Evolutionary conservation across 2,888 invertebrate species (phyloP), one percentile per base, ranked within the genome.

Genomic region (Stenurella melanura): DNA sequence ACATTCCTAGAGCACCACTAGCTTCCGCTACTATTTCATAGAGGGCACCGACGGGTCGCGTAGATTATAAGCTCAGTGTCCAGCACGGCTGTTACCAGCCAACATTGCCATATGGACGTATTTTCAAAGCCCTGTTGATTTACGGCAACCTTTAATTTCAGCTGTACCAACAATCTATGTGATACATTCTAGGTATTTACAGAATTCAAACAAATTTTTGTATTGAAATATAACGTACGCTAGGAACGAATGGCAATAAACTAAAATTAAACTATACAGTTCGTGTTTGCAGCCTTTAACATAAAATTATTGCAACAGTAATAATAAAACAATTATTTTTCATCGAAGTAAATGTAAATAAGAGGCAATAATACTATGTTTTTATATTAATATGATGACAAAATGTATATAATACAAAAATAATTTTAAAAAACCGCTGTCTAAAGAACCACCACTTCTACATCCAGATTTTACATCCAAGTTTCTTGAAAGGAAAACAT

Each of bases 1-100:
- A 57, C 34, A 61, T 70, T 54, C 73, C 66, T 75, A 64, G 74
- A 78, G 56, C 72, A 76, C 60, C 63, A 54, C 67, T 83, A 86
- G 85, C 84, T 88, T 86, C 79, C 81, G 84, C 87, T 86, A 85
- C 85, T 86, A 86, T 83, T 83, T 78, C 81, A 83, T 84, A 88
- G 88, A 86, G 83, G 88, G 88, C 87, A 82, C 76, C 74, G 78
- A 75, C 63, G 61, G 15, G 61, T 60, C 60, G 76, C 19, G 77
- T 73, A 77, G 81, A 77, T 80, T 79, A 80, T 67, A 75, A 76
- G 81, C 81, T 78, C 75, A 75, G 75, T 56, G 74, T 72, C 71
- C 58, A 70, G 18, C 10, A 18, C 56, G 73, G 74, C 61, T 77
- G 64, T 73, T 77, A 67, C 76, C 75, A 74, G 76, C 76, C 74